Evolutionary conservation across 2,888 invertebrate species (phyloP).

Genomic region (Leptinotarsa rubiginosa): DNA sequence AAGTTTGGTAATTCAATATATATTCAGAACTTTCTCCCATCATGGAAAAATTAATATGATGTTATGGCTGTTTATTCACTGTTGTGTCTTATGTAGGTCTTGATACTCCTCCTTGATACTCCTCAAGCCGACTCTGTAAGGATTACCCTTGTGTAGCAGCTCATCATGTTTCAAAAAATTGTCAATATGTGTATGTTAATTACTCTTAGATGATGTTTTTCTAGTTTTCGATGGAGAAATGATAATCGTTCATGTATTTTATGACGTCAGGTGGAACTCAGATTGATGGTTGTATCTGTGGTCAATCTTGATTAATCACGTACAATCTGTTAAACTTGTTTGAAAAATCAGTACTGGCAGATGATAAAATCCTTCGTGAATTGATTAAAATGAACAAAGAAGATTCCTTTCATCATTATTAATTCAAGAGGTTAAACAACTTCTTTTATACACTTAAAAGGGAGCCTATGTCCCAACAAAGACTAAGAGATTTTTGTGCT

Average conservation of each 20-base stretch:
- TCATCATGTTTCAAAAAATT: constrained; percentile 7
- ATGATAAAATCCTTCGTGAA: background rate
- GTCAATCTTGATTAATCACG: background rate
- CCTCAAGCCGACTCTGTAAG: background rate
- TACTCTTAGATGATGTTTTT: background rate
- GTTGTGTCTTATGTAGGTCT: no score
- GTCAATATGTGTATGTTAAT: background rate
- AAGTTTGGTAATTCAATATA: no score
- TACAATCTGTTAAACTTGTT: background rate
- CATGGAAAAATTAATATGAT: no score
- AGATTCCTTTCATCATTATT: no score
- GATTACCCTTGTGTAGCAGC: background rate
- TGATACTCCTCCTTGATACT: background rate
- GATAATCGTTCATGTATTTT: constrained; percentile 11
- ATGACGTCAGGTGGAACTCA: constrained; percentile 8
- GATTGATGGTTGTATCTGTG: constrained; percentile 5
- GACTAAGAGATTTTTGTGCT: no score
- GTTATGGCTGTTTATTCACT: no score
- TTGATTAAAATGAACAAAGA: no score
- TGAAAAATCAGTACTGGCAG: background rate
- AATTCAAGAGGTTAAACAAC: no score
- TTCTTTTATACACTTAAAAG: no score
- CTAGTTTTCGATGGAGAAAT: background rate
- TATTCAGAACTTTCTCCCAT: no score
- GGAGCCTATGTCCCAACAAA: no score